phyloP scores from a whole-genome alignment of 2,888 invertebrate species.

The Diarsia mendica region DNA sequence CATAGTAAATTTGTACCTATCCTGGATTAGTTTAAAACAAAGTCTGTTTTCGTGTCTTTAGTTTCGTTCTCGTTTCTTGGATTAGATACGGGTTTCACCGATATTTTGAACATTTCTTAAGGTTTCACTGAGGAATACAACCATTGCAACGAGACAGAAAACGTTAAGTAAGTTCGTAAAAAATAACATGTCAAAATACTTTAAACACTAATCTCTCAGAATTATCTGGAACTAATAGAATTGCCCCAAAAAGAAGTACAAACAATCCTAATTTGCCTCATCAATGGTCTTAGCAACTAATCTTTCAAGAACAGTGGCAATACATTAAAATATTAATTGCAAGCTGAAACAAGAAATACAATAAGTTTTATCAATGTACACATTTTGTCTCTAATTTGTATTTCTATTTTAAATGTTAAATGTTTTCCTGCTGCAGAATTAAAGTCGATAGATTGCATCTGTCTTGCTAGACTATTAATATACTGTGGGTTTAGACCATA shows the following conservation, averaged over 20 bases:
- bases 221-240: not conserved
- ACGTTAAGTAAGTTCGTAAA: too few species aligned
- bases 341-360: slow-evolving; percentile 23
- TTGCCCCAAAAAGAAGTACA: not conserved
- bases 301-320: not conserved
- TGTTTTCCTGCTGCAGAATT: slow-evolving; percentile 33
- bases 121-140: too few species aligned
- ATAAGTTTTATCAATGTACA: slow-evolving; percentile 10
- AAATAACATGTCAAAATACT: too few species aligned
- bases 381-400: slow-evolving; percentile 8
- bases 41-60: too few species aligned
- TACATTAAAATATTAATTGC: not conserved
- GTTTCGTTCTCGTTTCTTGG: too few species aligned
- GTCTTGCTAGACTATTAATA: not conserved
- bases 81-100: too few species aligned
- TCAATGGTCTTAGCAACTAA: not conserved
- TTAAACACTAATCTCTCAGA: too few species aligned
- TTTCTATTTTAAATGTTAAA: slow-evolving; percentile 27
- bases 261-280: not conserved
- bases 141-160: too few species aligned
- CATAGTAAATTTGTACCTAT: not conserved
- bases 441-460: slow-evolving; percentile 34
- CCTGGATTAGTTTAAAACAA: not conserved
- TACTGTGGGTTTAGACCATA: slow-evolving; percentile 18
- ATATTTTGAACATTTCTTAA: too few species aligned